Evolutionary conservation across 1,140 invertebrate genomes (phyloP), one percentile per base, ranked within the genome.

Genomic region (Solenopsis invicta): DNA sequence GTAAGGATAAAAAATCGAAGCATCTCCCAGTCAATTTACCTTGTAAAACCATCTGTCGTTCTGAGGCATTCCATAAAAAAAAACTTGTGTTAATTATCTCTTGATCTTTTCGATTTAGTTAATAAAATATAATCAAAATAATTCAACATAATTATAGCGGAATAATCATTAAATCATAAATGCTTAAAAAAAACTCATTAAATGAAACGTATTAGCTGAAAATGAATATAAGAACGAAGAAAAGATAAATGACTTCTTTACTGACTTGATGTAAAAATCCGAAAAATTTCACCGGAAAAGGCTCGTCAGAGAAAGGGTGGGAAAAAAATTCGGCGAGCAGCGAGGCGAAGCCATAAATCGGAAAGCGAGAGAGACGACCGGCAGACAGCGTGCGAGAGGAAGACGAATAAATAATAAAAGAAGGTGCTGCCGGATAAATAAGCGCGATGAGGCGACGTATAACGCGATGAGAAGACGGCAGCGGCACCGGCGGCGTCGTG

Each of bases 331-430:
- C 1, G 9, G 48, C 18, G 66, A 69, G 50, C 29, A 37, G 24
- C 64, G 16, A 66, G n/a, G 21, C 12, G 56, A 78, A 29, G n/a
- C 48, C 48, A 1, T 34, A 45, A 54, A 85, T 62, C 56, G 54
- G n/a, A 45, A n/a, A 21, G 29, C 10, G 41, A n/a, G 34, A 50
- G 69, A 61, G 80, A 50, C 59, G 52, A 24, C 34, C 24, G 48
- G 34, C 34, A 84, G 82, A 66, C 82, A 24, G 48, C 61, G 48
- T 45, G 62, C 59, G 62, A 78, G 48, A 37, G 56, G 37, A 66
- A 50, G 77, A 10, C 37, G 54, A 84, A 59, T 59, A 75, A 66
- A 66, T 54, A 56, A 77, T 29, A 48, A 41, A 41, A 50, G 21
- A 21, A 61, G 16, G n/a, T 10, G 10, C 59, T 75, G 48, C 12